Evolutionary conservation across 2,113 vertebrate genomes (phyloP), one percentile per base, ranked within the genome.

Genomic region (Etheostoma spectabile): DNA sequence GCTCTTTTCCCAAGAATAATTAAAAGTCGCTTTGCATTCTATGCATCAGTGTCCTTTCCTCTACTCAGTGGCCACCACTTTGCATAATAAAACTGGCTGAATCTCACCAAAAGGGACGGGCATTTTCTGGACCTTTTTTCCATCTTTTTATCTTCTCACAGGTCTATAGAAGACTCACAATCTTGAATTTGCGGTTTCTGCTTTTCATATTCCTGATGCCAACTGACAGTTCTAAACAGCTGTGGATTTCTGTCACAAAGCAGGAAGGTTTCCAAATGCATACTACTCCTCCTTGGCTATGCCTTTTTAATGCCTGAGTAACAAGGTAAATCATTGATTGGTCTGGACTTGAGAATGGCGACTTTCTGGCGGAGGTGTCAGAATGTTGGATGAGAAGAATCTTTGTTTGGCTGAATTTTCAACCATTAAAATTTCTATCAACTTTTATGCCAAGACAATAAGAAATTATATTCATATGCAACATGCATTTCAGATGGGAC

Each of bases 1-100:
- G 86, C 86, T 89, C 79, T 92, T 92, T 91, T 84, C 82, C 88
- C 51, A 81, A 89, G 89, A 94, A 91, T 94, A 93, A 93, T 92
- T 92, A 93, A 93, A 90, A 91, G 80, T 82, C 76, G 79, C 73
- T 91, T 87, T 88, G 80, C 88, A 85, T 93, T 91, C 90, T 71
- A 81, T 90, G 86, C 90, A 91, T 88, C 93, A 73, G 83, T 85
- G 93, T 93, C 86, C 89, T 89, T 86, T 68, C 87, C 86, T 78
- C 74, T 51, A 78, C 80, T 89, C 79, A n/a, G 82, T 70, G 86
- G 73, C 87, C 90, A 88, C 83, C 88, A 88, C 71, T 84, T 87
- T 77, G 87, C 84, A 85, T 84, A 89, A 89, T 86, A 80, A 89
- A 84, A 57, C 84, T 55, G 77, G 61, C 62, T 86, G 59, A 63